Conservation (phyloP, 2,797 vertebrate genomes). For the Semaprochilodus insignis region DNA sequence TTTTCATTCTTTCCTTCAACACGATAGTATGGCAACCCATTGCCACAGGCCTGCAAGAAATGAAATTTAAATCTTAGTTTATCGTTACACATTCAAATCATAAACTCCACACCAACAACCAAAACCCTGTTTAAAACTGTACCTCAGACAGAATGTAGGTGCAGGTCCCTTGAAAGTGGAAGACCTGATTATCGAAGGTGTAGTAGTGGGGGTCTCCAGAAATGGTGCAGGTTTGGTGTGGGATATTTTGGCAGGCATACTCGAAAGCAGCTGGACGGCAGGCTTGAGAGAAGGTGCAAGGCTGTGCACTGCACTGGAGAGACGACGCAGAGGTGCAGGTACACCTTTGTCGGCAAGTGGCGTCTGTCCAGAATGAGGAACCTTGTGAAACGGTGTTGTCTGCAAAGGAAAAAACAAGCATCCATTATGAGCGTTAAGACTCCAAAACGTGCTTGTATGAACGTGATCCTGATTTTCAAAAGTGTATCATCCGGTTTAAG, state of each 20-base stretch:
- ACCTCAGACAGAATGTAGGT: conserved; percentile 75
- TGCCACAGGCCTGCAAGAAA: conserved; percentile 50
- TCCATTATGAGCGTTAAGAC: background rate
- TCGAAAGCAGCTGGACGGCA: conserved; percentile 56
- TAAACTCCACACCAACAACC: background rate
- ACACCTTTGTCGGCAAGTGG: conserved; percentile 66
- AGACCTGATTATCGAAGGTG: conserved; percentile 70
- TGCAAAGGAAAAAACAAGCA: conserved; percentile 1
- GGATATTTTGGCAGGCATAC: conserved; percentile 65
- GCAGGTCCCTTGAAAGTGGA: conserved; percentile 79
- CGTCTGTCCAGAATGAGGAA: conserved; percentile 71
- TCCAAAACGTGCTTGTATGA: background rate
- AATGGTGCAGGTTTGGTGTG: conserved; percentile 66
- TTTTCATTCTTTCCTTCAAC: conserved; percentile 76
- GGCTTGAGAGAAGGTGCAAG: conserved; percentile 67
- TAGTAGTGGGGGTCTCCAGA: conserved; percentile 78
- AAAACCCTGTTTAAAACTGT: background rate
- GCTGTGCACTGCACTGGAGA: conserved; percentile 61
- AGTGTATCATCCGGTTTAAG: background rate
- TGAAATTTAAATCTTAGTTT: no score
- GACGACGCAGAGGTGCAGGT: conserved; percentile 60
- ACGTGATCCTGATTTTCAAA: background rate
- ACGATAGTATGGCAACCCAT: conserved; percentile 61
- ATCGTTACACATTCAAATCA: background rate
- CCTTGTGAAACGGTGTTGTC: conserved; percentile 52